Base-by-base conservation (phyloP, 2,888 invertebrate genomes). In the Amiota communis region DNA sequence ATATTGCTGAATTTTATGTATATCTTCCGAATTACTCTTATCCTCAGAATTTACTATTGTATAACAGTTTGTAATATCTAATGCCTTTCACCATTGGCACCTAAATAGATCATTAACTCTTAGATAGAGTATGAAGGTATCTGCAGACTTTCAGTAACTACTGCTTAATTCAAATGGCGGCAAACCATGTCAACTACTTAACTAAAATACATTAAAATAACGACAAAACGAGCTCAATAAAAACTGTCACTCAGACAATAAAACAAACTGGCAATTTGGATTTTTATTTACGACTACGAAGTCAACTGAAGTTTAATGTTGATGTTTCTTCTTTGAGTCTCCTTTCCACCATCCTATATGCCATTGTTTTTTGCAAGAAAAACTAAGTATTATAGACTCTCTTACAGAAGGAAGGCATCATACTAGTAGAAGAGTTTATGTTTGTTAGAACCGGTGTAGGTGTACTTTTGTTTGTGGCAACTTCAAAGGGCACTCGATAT, bases 211-310 rank as follows among this genome's bases (percentile, higher is more conserved):
- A 65, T 65, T 65, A 65, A 80, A 75, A 49, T 68, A 73, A 72
- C 78, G 80, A 80, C 86, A 85, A 83, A 83, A 83, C 83, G 83
- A 80, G 86, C 84, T 81, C 83, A 81, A 83, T 83, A 83, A 83
- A 83, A 83, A 81, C 86, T 80, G 83, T 81, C 84, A 77, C 69
- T 56, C 74, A 72, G 77, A 81, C 82, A 83, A 84, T 83, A 83
- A 83, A 83, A 83, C 83, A 83, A 83, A 83, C 80, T 83, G 82
- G 79, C 86, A 83, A 83, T 83, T 83, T 84, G 84, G 85, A 80
- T 81, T 78, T 81, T 85, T 85, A 84, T 83, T 83, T 86, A 86
- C 86, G 86, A 83, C 65, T 20, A 65, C 70, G 17, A 36, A 56
- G 61, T 17, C 48, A 70, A 46, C 12, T 63, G 15, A 63, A 1